phyloP scores from a whole-genome alignment of 2,888 invertebrate genomes.

The Parascotia fuliginaria region DNA sequence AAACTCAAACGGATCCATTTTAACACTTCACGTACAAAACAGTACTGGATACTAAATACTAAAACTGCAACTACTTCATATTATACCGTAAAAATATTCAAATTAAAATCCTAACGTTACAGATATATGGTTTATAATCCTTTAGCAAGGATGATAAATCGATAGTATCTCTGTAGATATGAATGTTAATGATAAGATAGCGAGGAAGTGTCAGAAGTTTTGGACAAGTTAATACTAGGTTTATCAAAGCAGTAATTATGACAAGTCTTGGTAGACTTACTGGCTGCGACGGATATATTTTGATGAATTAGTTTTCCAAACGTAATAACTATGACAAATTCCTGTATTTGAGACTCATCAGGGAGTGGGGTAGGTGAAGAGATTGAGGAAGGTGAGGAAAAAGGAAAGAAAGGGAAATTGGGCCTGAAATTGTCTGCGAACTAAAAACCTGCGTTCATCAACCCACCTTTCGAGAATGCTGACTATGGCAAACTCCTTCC shows the following conservation, averaged over 20 bases:
- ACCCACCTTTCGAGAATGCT: no score
- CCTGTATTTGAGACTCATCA: no score
- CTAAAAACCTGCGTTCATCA: no score
- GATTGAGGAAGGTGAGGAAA: no score
- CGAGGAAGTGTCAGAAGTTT: constrained; percentile 19
- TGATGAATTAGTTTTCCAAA: no score
- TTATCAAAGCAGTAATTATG: background rate
- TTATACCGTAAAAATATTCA: background rate
- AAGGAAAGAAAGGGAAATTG: no score
- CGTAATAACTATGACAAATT: no score
- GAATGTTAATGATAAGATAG: constrained; percentile 43
- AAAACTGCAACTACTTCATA: constrained; percentile 2
- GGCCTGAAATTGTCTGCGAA: no score
- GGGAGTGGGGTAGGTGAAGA: no score
- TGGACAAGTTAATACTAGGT: constrained; percentile 18
- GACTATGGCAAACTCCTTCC: no score
- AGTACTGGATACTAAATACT: constrained; percentile 1
- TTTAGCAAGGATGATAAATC: constrained; percentile 28
- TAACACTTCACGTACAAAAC: constrained; percentile 8
- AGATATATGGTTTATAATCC: background rate
- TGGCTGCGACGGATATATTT: background rate
- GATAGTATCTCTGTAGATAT: constrained; percentile 34
- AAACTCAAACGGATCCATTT: constrained; percentile 10
- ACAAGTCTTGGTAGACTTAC: background rate
- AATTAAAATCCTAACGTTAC: background rate